Evolutionary conservation across 2,113 vertebrate genomes (phyloP).

Genomic region (Rana temporaria): DNA sequence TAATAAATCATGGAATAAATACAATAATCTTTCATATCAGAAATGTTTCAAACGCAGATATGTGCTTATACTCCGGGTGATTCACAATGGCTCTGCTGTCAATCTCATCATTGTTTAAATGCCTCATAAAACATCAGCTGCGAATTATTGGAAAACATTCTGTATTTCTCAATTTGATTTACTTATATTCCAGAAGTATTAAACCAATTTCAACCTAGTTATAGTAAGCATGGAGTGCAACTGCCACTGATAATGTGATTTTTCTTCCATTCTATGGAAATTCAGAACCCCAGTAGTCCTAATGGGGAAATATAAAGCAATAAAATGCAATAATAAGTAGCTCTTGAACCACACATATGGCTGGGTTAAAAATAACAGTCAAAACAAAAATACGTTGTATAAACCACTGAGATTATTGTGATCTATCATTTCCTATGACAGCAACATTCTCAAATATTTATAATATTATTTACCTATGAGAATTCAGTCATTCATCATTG

Average conservation of each 20-base stretch:
- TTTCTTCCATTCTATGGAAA: not conserved
- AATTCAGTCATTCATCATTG: not conserved
- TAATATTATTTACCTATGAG: constrained; percentile 2
- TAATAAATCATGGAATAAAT: constrained; percentile 34
- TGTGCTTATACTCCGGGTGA: not conserved
- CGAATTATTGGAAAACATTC: constrained; percentile 37
- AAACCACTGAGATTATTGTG: not conserved
- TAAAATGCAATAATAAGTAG: not conserved
- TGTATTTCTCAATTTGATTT: constrained; percentile 52
- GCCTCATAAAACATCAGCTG: constrained; percentile 25
- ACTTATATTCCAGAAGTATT: constrained; percentile 58
- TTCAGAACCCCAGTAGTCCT: not conserved
- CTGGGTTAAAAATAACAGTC: too few relatives aligned
- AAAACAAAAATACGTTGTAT: not conserved
- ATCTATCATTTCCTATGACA: not conserved
- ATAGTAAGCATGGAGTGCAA: constrained; percentile 20
- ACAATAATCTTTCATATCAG: constrained; percentile 24
- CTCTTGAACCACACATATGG: not conserved
- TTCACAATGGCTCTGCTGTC: not conserved
- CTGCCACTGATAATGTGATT: constrained; percentile 27
- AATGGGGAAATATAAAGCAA: not conserved
- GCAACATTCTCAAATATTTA: not conserved
- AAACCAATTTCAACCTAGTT: constrained; percentile 40
- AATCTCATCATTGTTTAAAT: constrained; percentile 24
- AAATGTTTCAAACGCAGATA: constrained; percentile 13